Evolutionary conservation across 1,140 invertebrate species (phyloP).

Genomic region (Bombus pascuorum): DNA sequence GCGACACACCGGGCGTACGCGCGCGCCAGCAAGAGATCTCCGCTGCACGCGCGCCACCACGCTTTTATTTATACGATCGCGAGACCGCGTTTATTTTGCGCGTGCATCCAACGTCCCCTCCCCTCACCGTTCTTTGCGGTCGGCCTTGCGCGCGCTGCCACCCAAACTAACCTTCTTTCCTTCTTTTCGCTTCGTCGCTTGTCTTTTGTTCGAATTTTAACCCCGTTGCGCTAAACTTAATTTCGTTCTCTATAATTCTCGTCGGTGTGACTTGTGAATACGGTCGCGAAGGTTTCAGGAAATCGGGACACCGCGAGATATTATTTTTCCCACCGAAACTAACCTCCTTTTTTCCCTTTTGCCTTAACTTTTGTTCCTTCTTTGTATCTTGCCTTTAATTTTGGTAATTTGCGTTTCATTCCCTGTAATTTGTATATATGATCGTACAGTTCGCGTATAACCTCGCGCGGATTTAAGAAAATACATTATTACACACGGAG

Average conservation of each 20-base stretch:
- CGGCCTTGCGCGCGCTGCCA: neutral
- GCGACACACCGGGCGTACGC: conserved; percentile 7
- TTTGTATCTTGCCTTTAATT: neutral
- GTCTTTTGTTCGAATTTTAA: neutral
- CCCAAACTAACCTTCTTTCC: neutral
- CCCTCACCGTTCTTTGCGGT: neutral
- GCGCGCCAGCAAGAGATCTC: neutral
- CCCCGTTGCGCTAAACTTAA: neutral
- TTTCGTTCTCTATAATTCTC: neutral
- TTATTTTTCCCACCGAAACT: too few relatives aligned
- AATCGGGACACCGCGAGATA: neutral
- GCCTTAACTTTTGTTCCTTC: too few relatives aligned
- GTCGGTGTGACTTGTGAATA: neutral
- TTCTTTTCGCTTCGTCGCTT: neutral
- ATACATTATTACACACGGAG: neutral
- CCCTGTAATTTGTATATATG: neutral
- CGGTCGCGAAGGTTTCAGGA: neutral
- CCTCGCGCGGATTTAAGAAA: neutral
- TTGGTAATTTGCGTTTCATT: neutral
- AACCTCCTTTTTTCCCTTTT: too few relatives aligned
- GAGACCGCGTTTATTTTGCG: conserved; percentile 15
- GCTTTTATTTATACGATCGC: conserved; percentile 13
- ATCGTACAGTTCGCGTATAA: too few relatives aligned
- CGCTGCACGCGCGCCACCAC: neutral
- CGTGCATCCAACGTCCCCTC: neutral